Evolutionary conservation across 2,888 invertebrate species (phyloP).

Genomic region (Nebria brevicollis): DNA sequence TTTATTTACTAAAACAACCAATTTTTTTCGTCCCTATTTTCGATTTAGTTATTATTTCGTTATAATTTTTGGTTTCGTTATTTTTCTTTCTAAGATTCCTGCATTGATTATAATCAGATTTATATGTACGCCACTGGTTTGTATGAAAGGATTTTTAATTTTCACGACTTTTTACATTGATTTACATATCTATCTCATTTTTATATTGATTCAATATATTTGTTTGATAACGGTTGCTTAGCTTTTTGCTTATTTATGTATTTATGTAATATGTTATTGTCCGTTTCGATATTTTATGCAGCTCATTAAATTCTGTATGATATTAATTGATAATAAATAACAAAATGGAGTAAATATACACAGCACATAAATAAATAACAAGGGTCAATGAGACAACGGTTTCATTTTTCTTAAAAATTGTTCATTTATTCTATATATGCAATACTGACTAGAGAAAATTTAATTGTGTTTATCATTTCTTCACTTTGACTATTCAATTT

Average conservation of each 20-base stretch:
- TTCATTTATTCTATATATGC: background rate
- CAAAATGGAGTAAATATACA: background rate
- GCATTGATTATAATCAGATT: too few species aligned
- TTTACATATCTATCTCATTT: background rate
- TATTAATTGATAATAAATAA: background rate
- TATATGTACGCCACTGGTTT: too few species aligned
- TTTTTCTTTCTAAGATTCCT: too few species aligned
- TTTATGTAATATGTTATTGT: background rate
- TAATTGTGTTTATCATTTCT: background rate
- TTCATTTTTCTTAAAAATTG: background rate
- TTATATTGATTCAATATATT: background rate
- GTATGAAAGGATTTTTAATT: too few species aligned
- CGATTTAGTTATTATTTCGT: too few species aligned
- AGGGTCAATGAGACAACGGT: background rate
- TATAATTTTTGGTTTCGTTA: too few species aligned
- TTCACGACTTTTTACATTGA: background rate
- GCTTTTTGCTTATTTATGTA: background rate
- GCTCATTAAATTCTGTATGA: background rate
- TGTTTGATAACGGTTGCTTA: background rate
- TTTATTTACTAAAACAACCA: too few species aligned
- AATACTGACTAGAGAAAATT: background rate
- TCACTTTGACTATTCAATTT: background rate
- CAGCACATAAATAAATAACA: background rate
- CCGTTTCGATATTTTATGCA: background rate
- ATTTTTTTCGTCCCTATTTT: too few species aligned